phyloP scores from a whole-genome alignment of 2,797 vertebrate genomes.

The Carcharodon carcharias region DNA sequence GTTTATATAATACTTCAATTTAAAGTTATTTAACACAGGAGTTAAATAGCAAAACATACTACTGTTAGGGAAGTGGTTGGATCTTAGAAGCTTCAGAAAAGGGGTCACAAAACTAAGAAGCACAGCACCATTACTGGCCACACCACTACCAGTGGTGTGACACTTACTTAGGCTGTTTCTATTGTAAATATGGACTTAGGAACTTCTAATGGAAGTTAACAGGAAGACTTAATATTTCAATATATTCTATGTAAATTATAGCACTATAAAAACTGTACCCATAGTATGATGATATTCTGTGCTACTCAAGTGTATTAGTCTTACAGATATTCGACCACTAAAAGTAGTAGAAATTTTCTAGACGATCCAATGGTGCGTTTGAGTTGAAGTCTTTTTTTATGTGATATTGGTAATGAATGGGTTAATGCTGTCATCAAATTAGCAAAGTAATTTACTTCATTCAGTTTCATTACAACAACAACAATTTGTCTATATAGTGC shows the following conservation, averaged over 20 bases:
- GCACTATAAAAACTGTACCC: not conserved
- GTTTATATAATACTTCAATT: not conserved
- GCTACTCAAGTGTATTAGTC: not conserved
- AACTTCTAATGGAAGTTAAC: not conserved
- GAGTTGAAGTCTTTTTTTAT: not conserved
- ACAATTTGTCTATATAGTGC: not conserved
- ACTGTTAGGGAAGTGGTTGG: not conserved
- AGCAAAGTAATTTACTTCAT: not conserved
- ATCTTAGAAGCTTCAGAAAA: not conserved
- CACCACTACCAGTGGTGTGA: not conserved
- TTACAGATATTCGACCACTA: not conserved
- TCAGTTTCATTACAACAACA: not conserved
- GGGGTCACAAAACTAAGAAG: not conserved
- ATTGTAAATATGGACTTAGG: not conserved
- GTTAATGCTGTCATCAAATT: not conserved
- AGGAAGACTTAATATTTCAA: not conserved
- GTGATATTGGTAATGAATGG: not conserved
- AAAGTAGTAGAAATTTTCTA: not conserved
- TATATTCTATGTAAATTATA: not conserved
- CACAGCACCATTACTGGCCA: not conserved
- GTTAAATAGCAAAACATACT: not conserved
- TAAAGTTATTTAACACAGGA: not conserved
- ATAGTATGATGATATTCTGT: not conserved
- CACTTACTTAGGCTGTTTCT: not conserved
- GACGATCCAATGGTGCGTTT: not conserved